Conservation (phyloP, 2,113 vertebrate species). For the Cinclus cinclus region DNA sequence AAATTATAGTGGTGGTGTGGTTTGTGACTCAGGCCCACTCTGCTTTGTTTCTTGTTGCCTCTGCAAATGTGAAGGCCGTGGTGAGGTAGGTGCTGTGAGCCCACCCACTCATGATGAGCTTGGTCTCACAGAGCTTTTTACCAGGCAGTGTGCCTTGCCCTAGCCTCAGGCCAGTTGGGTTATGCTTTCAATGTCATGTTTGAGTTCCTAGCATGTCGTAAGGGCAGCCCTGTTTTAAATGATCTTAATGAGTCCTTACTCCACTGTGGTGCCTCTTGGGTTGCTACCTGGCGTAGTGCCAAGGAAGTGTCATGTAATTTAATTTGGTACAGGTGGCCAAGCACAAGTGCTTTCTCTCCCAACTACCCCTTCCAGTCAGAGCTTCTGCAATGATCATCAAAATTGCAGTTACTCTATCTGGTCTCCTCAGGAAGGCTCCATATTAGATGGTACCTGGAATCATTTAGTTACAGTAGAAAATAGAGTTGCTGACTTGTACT, state of each 20-base stretch:
- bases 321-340: neutral
- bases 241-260: neutral
- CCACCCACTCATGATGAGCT: accelerated
- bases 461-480: accelerated
- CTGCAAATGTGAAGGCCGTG: accelerated
- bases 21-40: no score
- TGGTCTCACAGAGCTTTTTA: neutral
- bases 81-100: neutral
- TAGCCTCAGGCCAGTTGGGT: accelerated
- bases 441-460: accelerated
- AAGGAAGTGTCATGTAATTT: neutral
- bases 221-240: neutral
- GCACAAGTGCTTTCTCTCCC: neutral
- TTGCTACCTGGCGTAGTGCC: neutral
- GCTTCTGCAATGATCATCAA: accelerated
- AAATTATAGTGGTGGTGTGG: accelerated
- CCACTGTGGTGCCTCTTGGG: neutral
- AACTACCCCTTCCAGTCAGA: accelerated
- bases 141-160: accelerated
- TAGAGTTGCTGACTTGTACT: neutral
- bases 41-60: accelerated
- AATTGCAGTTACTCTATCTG: accelerated
- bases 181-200: neutral
- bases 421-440: accelerated
- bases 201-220: accelerated